Evolutionary conservation across 1,140 invertebrate genomes (phyloP).

Genomic region (Lepidostoma basale): DNA sequence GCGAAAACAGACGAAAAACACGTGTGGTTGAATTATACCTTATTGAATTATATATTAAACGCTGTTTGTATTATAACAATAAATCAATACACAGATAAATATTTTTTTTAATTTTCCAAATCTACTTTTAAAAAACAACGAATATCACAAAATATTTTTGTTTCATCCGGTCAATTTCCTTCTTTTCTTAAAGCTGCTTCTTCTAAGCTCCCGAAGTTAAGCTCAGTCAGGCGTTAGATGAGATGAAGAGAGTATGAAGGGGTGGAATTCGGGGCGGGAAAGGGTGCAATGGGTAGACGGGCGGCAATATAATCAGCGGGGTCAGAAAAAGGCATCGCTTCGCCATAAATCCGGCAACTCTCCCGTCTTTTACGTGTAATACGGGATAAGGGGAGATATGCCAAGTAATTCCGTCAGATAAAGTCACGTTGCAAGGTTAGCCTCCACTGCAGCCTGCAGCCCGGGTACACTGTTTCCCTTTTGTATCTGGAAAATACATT

Average conservation of each 20-base stretch:
- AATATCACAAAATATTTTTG: too few relatives aligned
- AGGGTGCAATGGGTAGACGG: neutral
- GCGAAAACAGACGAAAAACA: too few relatives aligned
- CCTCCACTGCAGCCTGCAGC: too few relatives aligned
- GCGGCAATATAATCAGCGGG: slow-evolving; percentile 12
- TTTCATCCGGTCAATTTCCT: neutral
- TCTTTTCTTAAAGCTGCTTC: neutral
- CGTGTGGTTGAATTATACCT: too few relatives aligned
- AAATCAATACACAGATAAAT: too few relatives aligned
- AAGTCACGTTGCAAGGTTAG: neutral
- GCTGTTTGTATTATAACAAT: too few relatives aligned
- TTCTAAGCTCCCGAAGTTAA: slow-evolving; percentile 11
- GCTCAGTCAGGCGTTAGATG: slow-evolving; percentile 24
- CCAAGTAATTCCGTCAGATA: neutral
- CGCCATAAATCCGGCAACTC: slow-evolving; percentile 14
- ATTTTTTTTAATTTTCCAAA: too few relatives aligned
- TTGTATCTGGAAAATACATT: neutral
- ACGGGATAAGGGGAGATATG: neutral
- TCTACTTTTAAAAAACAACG: too few relatives aligned
- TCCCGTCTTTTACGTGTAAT: neutral
- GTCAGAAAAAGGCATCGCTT: slow-evolving; percentile 12
- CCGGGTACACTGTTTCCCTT: neutral
- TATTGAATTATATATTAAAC: too few relatives aligned
- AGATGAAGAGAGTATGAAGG: slow-evolving; percentile 14
- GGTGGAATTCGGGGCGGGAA: neutral